Base-by-base conservation (phyloP, 23 tunicate genomes). In the Halocynthia roretzi region DNA sequence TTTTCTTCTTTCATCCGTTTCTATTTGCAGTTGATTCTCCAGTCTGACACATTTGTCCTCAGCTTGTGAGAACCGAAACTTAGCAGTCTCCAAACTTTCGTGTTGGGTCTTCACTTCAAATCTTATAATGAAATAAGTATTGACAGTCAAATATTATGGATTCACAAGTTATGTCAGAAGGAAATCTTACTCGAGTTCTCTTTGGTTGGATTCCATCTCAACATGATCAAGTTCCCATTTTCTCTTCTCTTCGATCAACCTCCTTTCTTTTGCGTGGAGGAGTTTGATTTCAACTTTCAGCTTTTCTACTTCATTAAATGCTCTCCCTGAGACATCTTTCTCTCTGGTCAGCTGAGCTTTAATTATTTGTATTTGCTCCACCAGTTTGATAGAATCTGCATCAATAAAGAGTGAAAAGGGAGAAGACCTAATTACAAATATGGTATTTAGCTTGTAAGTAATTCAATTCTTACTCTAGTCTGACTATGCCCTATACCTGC, bases 251-350 rank as follows among this genome's bases (percentile, higher is more conserved):
- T 89, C 88, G 54, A 60, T 54, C 68, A 80, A 65, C 31, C 53
- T 56, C 53, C 78, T 74, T 56, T 74, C 78, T 54, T 74, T 74
- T 15, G 22, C 8, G 55, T 74, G 55, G 10, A 92, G 81, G 63
- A 61, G 68, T 70, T 92, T 92, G 81, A 86, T 86, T 77, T 86
- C 92, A 8, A 68, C 10, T 75, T 77, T 88, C 6, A 92, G 21
- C 8, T 52, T 52, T 31, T 74, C 77, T 31, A 92, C 77, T 52
- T 92, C 82, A 10, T 79, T 78, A 18, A 72, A 85, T 19, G 82
- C 70, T 7, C 71, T 62, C 0, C 60, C 78, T 48, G 76, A 55
- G 68, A 58, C 83, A 68, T 79, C 56, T 67, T 68, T 56, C 54
- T 79, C 72, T 20, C 53, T 70, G 7, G 83, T 18, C 1, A 80